Base-by-base conservation (phyloP, 2,797 vertebrate species). In the Sciurus carolinensis region DNA sequence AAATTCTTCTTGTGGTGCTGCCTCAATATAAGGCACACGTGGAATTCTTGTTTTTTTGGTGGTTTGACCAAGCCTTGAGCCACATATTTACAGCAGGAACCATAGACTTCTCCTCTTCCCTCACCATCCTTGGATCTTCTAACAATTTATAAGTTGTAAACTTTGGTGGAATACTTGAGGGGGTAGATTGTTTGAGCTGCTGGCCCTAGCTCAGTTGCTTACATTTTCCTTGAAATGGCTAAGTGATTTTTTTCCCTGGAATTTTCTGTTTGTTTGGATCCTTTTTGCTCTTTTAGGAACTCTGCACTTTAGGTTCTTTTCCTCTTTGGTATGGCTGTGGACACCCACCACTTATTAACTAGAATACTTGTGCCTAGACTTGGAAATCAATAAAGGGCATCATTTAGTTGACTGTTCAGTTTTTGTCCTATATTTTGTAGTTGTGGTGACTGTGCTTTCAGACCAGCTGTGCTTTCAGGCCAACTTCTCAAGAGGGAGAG, bases 121-220 rank as follows among this genome's bases (percentile, higher is more conserved):
- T 3, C n/a, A 33, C 5, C 20, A 28, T 76, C 47, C 30, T 80
- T 42, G 89, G 17, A n/a, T 87, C 20, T 79, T 36, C 54, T 52
- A 10, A 18, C 62, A 47, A n/a, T 50, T 36, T 36, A 36, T 36
- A 36, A 36, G 28, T 90, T 89, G 50, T 73, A 59, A 87, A 4
- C 42, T 42, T 28, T 12, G 20, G 7, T 28, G 90, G 83, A 47
- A 80, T 96, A 93, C 90, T 91, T 77, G 0, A 39, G 42, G 73
- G 17, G 47, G 7, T 47, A 10, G 44, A 30, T 67, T 76, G 57
- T 91, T 71, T n/a, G 75, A 93, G 75, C 30, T 17, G 52, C 64
- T 66, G 39, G 42, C 30, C n/a, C 0, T 11, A 36, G 18, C 33
- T 24, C 72, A 30, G 18, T 71, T 62, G 87, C 81, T 87, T 36